Base-by-base conservation (phyloP, 1,140 invertebrate genomes). In the Anastatus disparis region DNA sequence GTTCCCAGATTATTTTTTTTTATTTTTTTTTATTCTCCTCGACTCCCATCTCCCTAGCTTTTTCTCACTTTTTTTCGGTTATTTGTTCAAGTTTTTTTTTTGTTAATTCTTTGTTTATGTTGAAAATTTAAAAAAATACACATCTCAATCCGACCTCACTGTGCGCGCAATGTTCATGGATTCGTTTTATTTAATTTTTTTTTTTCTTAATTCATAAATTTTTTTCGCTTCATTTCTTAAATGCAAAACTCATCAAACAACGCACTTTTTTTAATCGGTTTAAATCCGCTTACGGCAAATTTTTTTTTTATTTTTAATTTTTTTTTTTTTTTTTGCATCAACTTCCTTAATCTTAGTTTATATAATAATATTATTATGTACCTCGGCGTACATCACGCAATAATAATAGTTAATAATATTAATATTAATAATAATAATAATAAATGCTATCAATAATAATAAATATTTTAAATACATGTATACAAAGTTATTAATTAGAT, bases 121-220 rank as follows among this genome's bases (percentile, higher is more conserved):
- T 85, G 77, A 84, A 84, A 85, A 84, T 85, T 84, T 85, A 84
- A 85, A 85, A 85, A 85, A 85, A 85, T 85, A 85, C 82, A 85
- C 85, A 78, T 85, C 75, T 84, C 79, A 82, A 85, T 78, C 77
- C 76, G 75, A 81, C 73, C 70, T 72, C 77, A 74, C 77, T 74
- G 75, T 74, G 72, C 76, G 74, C 64, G 69, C 46, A 71, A 27
- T 55, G 73, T 68, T 53, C 58, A 35, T 65, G 40, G 46, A 72
- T 75, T 71, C 74, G n/a, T 15, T 56, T 65, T 15, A 31, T 20
- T 56, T n/a, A n/a, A n/a, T n/a, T 12, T 38, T 61, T 72, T 73
- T 48, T 2, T 52, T 55, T 46, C 55, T 44, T 31, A 65, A 55
- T 26, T 59, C 53, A 48, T 42, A 38, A 35, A 52, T n/a, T n/a